Percentiles rank a stretch among this genome's conserved stretches.
phyloP scores from a whole-genome alignment of 2,113 vertebrate species.

The Catharus minimus region DNA sequence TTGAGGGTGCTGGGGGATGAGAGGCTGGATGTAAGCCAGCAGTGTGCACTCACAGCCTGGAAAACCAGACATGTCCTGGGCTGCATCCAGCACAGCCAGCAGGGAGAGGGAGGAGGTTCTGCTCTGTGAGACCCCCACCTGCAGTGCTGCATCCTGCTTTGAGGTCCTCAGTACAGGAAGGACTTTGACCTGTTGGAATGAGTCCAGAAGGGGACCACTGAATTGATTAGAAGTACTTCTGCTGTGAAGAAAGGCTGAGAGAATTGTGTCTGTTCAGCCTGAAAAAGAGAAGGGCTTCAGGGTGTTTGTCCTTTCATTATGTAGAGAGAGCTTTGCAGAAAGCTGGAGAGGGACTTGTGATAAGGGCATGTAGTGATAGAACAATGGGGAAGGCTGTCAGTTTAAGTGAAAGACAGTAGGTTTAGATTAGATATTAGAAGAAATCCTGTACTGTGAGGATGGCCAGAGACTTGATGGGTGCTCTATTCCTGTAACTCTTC shows the following conservation, averaged over 20 bases:
- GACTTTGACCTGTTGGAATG: not conserved
- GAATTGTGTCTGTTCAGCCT: not conserved
- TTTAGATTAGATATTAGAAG: not conserved
- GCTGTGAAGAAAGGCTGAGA: not conserved
- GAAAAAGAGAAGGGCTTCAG: not conserved
- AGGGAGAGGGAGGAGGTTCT: accelerated
- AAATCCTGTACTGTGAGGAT: not conserved
- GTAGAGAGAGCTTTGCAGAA: not conserved
- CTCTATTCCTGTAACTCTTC: not conserved
- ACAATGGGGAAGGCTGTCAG: not conserved
- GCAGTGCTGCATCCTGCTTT: no score
- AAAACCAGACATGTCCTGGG: accelerated
- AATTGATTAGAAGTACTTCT: not conserved
- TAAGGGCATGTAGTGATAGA: not conserved
- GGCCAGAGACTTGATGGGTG: not conserved
- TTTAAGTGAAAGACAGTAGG: not conserved
- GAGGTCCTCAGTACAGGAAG: not conserved
- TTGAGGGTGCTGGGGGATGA: accelerated
- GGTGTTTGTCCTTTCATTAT: not conserved
- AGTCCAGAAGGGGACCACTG: not conserved
- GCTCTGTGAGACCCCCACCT: not conserved
- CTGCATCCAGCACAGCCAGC: not conserved
- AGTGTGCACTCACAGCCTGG: not conserved
- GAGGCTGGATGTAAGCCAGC: not conserved
- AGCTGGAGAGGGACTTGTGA: not conserved